A percentile compares a stretch with the other conserved stretches of the same genome.
phyloP scores from a whole-genome alignment of 92 coral and sea anemone species.

The Pocillopora meandrina region DNA sequence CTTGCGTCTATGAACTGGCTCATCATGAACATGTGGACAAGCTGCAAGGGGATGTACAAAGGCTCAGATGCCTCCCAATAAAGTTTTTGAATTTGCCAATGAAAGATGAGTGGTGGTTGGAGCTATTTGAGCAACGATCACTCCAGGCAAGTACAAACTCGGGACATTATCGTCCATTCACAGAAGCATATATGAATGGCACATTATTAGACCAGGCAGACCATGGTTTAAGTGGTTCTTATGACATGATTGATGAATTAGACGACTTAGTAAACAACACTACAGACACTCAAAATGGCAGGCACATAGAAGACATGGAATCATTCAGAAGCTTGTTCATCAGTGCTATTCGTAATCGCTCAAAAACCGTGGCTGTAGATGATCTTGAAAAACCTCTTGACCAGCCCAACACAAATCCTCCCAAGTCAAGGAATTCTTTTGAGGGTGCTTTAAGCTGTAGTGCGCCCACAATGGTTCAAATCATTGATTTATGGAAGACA shows the following conservation, averaged over 20 bases:
- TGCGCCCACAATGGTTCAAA: constrained; percentile 69
- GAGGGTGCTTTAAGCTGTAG: constrained; percentile 53
- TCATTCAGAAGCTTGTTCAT: constrained; percentile 72
- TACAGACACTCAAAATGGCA: not conserved
- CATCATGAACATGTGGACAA: constrained; percentile 78
- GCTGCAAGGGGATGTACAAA: constrained; percentile 60
- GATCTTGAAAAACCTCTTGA: constrained; percentile 30
- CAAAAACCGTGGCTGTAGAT: constrained; percentile 58
- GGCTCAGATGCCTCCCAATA: constrained; percentile 82
- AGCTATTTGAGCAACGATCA: constrained; percentile 79
- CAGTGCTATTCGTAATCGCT: constrained; percentile 67
- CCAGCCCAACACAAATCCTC: constrained; percentile 2
- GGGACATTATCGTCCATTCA: constrained; percentile 32
- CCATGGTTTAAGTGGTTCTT: constrained; percentile 60
- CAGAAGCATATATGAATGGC: constrained; percentile 42
- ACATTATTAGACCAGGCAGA: constrained; percentile 23
- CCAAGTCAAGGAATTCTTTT: constrained; percentile 1
- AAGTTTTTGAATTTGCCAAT: constrained; percentile 82
- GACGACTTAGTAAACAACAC: constrained; percentile 43
- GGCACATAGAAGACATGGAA: constrained; percentile 32
- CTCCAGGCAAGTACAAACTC: constrained; percentile 35
- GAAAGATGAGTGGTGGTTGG: constrained; percentile 99
- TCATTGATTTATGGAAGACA: constrained; percentile 66
- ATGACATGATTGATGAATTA: constrained; percentile 77
- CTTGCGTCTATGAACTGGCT: constrained; percentile 89